phyloP scores from a whole-genome alignment of 2,888 invertebrate genomes.

The Nymphalis urticae region DNA sequence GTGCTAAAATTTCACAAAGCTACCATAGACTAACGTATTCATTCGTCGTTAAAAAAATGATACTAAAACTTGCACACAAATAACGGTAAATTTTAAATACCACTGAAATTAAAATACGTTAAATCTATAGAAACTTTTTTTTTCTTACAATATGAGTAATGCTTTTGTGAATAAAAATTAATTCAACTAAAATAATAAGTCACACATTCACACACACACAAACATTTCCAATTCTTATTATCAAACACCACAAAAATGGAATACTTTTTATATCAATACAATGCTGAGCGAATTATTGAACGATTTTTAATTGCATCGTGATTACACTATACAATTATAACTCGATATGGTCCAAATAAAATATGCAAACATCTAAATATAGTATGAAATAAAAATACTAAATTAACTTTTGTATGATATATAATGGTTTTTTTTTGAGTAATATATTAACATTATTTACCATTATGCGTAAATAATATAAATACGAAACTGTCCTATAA shows the following conservation, averaged over 20 bases:
- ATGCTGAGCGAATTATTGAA: not conserved
- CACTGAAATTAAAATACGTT: not conserved
- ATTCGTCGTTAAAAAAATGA: not conserved
- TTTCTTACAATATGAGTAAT: not conserved
- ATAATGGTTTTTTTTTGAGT: too few species aligned
- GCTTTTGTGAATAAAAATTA: not conserved
- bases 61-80: not conserved
- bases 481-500: too few species aligned
- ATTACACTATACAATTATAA: not conserved
- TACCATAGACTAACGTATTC: not conserved
- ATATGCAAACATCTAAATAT: too few species aligned
- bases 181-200: not conserved
- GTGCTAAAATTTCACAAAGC: not conserved
- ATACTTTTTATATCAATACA: constrained; percentile 1
- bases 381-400: too few species aligned
- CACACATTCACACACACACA: constrained; percentile 2
- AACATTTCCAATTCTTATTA: not conserved
- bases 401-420: too few species aligned
- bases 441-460: too few species aligned
- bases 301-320: not conserved
- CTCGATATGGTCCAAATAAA: too few species aligned
- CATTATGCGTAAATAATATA: too few species aligned
- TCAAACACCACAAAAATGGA: not conserved
- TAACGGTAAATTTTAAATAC: not conserved
- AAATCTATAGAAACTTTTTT: not conserved